phyloP scores from a whole-genome alignment of 2,113 vertebrate species.

The Carassius auratus region DNA sequence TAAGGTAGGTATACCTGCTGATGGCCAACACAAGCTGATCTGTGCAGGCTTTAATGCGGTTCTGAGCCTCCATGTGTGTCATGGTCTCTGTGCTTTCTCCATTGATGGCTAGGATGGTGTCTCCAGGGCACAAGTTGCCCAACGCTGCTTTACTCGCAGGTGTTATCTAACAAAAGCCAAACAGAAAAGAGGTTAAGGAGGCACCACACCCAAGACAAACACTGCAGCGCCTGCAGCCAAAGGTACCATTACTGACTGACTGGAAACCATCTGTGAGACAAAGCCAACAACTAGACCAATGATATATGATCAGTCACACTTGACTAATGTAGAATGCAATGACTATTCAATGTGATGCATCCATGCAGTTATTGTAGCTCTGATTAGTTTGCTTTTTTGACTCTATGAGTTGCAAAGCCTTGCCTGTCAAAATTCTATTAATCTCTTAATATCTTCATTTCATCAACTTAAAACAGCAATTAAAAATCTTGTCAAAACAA shows the following conservation, averaged over 20 bases:
- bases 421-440: no score
- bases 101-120: constrained; percentile 92
- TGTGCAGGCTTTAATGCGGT: constrained; percentile 90
- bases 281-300: background rate
- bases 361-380: background rate
- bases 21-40: constrained; percentile 85
- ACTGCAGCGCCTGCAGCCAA: background rate
- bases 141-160: constrained; percentile 92
- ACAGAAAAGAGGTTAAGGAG: constrained; percentile 42
- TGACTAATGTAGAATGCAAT: background rate
- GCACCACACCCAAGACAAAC: constrained; percentile 35
- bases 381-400: no score
- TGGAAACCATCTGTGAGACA: background rate
- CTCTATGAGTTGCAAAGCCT: no score
- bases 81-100: constrained; percentile 90
- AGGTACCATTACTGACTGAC: background rate
- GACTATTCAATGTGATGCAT: background rate
- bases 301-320: background rate
- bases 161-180: constrained; percentile 81
- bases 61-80: constrained; percentile 96
- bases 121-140: constrained; percentile 88
- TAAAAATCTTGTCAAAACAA: no score
- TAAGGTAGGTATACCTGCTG: constrained; percentile 78
- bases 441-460: no score
- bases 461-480: no score